phyloP scores from a whole-genome alignment of 1,140 invertebrate genomes.

The Penaeus vannamei region DNA sequence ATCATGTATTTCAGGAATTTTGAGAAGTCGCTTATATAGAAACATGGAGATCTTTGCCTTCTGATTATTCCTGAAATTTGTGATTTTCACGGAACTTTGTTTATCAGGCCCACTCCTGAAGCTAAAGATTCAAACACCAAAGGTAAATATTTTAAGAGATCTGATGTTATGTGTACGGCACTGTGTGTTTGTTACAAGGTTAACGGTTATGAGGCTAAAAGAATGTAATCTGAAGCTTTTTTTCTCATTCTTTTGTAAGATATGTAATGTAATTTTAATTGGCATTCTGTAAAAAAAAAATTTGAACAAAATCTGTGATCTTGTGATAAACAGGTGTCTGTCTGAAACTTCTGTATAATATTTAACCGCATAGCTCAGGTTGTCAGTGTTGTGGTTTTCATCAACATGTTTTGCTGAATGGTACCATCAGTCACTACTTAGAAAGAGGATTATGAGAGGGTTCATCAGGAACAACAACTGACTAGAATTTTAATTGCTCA shows the following conservation, averaged over 20 bases:
- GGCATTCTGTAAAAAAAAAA: constrained; percentile 17
- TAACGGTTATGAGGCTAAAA: not conserved
- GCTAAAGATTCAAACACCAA: constrained; percentile 62
- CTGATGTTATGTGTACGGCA: constrained; percentile 61
- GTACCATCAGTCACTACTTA: constrained; percentile 49
- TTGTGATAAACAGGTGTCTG: constrained; percentile 61
- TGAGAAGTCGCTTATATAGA: not conserved
- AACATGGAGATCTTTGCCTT: too few relatives aligned
- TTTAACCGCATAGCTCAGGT: constrained; percentile 62
- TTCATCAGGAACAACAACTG: constrained; percentile 51
- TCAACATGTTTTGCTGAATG: constrained; percentile 49
- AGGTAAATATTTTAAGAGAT: constrained; percentile 65
- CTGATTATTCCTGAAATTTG: constrained; percentile 10
- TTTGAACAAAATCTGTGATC: constrained; percentile 52
- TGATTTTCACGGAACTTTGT: not conserved
- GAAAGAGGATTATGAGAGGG: constrained; percentile 20
- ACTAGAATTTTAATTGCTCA: constrained; percentile 53
- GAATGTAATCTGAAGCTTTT: too few relatives aligned
- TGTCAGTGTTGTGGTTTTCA: constrained; percentile 62
- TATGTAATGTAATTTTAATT: constrained; percentile 17
- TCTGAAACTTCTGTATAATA: constrained; percentile 60
- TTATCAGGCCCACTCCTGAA: constrained; percentile 22
- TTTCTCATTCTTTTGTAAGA: too few relatives aligned
- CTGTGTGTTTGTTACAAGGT: constrained; percentile 58
- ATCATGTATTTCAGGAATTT: not conserved